Evolutionary conservation across 1,140 invertebrate species (phyloP), one percentile per base, ranked within the genome.

Genomic region (Agrypnia vestita): DNA sequence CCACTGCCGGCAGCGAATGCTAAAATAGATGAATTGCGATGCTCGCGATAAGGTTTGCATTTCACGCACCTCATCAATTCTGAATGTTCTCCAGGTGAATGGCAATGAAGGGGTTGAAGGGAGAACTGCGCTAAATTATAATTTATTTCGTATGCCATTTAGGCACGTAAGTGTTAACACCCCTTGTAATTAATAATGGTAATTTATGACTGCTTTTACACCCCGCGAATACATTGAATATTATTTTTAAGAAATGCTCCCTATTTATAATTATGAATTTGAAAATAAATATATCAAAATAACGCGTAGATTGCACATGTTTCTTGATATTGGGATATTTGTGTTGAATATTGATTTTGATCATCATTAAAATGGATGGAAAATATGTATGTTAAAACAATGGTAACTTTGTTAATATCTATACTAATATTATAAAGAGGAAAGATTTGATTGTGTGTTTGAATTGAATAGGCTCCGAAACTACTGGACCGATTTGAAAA

Each of bases 41-140:
- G 61, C 17, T 56, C 17, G 44, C 46, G 75, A 76, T 76, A 76
- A 76, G 75, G 56, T 49, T 49, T 49, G 46, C 75, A 64, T 76
- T 76, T 76, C 56, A 64, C 75, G 56, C 75, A 76, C 75, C 56
- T 76, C 75, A 76, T 76, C 75, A 76, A 76, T 76, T 64, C 61
- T n/a, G n/a, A 76, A 76, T 76, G 61, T 76, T 44, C 47, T 59
- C 21, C 76, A 78, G 76, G 76, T 78, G 76, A 78, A 71, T 55
- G 51, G 76, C 49, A 69, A 78, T 56, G 62, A 67, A 78, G 51
- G 61, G 76, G 76, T 78, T 78, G 75, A 64, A 10, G 61, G 61
- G 43, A 55, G 56, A 13, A 76, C 56, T 47, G 44, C 53, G 67
- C 56, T 76, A 64, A 76, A 76, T 51, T 76, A 64, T 76, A 78